Evolutionary conservation across 2,888 invertebrate species (phyloP).

Genomic region (Idaea aversata): DNA sequence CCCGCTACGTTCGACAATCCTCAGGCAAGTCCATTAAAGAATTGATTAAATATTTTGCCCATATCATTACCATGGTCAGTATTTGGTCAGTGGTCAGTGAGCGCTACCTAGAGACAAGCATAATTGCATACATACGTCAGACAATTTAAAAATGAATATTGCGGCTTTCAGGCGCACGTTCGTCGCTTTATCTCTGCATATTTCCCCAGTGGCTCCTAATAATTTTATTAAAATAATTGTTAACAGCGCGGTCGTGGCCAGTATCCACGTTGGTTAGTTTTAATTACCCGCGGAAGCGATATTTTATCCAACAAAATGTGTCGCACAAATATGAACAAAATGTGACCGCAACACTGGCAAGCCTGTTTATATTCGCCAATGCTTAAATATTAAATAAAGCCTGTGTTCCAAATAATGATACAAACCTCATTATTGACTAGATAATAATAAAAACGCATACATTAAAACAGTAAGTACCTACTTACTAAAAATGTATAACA

Average conservation of each 20-base stretch:
- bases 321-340: conserved; percentile 50
- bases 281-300: conserved; percentile 64
- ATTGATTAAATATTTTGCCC: conserved; percentile 55
- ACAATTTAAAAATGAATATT: conserved; percentile 42
- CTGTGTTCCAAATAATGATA: neutral
- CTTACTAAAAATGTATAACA: neutral
- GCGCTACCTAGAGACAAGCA: conserved; percentile 24
- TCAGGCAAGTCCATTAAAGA: conserved; percentile 50
- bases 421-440: neutral
- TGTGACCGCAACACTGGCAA: conserved; percentile 46
- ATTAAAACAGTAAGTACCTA: too few relatives aligned
- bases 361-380: conserved; percentile 34
- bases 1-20: conserved; percentile 41
- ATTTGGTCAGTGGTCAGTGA: conserved; percentile 21
- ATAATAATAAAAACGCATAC: neutral
- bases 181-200: conserved; percentile 45
- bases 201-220: conserved; percentile 58
- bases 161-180: conserved; percentile 39
- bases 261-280: conserved; percentile 57
- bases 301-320: conserved; percentile 60
- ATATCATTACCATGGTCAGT: conserved; percentile 38
- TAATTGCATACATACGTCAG: conserved; percentile 17
- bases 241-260: conserved; percentile 47
- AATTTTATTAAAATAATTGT: conserved; percentile 63
- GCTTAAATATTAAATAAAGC: conserved; percentile 36